A percentile compares a stretch with the other conserved stretches of the same genome.
Evolutionary conservation across 2,113 vertebrate species (phyloP).

Genomic region (Laticauda colubrina): DNA sequence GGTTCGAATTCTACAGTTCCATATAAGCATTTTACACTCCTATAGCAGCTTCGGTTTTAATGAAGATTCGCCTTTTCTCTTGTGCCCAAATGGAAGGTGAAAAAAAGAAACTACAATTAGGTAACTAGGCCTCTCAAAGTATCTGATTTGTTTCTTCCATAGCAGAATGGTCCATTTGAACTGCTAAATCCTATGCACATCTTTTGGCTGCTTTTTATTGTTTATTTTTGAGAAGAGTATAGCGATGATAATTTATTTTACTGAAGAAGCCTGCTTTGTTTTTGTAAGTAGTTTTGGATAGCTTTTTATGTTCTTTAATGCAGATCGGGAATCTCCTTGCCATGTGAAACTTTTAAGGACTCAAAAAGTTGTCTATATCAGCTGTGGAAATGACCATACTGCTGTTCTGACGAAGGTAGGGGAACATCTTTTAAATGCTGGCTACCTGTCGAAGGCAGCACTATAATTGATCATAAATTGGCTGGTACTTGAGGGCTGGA

Average conservation of each 20-base stretch:
- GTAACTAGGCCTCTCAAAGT: too few species aligned
- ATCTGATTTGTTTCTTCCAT: background rate
- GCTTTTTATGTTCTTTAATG: background rate
- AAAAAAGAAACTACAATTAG: background rate
- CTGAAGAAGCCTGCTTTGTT: background rate
- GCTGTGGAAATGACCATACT: constrained; percentile 91
- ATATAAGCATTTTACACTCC: background rate
- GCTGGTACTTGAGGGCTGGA: background rate
- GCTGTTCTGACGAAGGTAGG: constrained; percentile 93
- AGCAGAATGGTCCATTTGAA: too few species aligned
- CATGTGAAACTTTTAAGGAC: constrained; percentile 92
- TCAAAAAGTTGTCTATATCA: constrained; percentile 96
- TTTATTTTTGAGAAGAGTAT: background rate
- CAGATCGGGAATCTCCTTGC: constrained; percentile 92
- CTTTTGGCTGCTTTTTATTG: background rate
- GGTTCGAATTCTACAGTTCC: background rate
- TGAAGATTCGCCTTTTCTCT: background rate
- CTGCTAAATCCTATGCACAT: background rate
- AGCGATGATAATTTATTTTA: background rate
- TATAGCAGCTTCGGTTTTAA: background rate
- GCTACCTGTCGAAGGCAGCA: background rate
- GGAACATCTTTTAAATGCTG: background rate
- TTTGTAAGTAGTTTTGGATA: background rate
- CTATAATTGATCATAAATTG: background rate
- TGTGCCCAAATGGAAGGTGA: too few species aligned